Evolutionary conservation across 2,797 vertebrate genomes (phyloP).

Genomic region (Sebastolobus altivelis): DNA sequence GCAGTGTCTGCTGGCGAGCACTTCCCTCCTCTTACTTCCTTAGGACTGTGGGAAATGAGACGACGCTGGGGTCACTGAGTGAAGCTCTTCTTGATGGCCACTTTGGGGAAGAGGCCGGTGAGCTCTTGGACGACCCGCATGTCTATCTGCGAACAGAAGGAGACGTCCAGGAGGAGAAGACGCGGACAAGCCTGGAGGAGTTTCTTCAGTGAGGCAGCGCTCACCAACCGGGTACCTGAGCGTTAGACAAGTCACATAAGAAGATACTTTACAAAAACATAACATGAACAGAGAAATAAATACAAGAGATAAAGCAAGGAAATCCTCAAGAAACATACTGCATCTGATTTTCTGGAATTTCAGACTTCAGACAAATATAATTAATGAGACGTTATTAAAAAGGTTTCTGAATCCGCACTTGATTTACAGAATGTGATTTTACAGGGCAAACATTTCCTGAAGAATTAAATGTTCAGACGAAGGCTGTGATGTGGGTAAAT

Average conservation of each 20-base stretch:
- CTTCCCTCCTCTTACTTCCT: slow-evolving; percentile 54
- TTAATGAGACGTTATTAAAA: not conserved
- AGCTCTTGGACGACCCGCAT: slow-evolving; percentile 93
- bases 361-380: not conserved
- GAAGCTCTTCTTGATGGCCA: slow-evolving; percentile 98
- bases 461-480: not conserved
- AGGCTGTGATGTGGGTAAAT: not conserved
- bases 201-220: slow-evolving; percentile 90
- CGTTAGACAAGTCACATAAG: slow-evolving; percentile 2
- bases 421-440: not conserved
- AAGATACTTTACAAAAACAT: not conserved
- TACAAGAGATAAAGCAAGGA: not conserved
- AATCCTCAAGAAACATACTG: not conserved
- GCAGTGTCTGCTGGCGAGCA: slow-evolving; percentile 53
- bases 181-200: slow-evolving; percentile 93
- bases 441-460: not conserved
- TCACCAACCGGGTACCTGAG: slow-evolving; percentile 96
- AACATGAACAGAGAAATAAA: not conserved
- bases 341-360: not conserved
- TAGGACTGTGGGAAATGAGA: slow-evolving; percentile 29
- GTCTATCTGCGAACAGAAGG: slow-evolving; percentile 99
- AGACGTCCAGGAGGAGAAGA: slow-evolving; percentile 94
- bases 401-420: not conserved
- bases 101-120: slow-evolving; percentile 90
- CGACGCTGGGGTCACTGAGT: slow-evolving; percentile 88